Conservation (phyloP, 1,140 invertebrate genomes). For the Octopus sinensis region DNA sequence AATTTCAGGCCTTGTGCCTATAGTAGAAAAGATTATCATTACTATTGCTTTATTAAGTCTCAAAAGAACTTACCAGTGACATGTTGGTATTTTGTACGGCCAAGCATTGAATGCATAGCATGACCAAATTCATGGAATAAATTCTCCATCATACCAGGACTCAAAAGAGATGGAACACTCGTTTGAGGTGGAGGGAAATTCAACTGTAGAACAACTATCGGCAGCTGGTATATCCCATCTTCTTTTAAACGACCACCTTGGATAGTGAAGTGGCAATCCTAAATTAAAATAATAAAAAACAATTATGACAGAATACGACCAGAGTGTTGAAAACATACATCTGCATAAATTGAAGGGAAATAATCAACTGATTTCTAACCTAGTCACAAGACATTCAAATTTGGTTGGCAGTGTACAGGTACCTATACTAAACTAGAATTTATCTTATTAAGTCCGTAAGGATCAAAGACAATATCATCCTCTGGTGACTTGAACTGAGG, state of each 20-base stretch:
- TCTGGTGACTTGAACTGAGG: too few relatives aligned
- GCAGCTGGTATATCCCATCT: constrained; percentile 83
- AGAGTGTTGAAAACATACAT: neutral
- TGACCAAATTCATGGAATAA: constrained; percentile 99
- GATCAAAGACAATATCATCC: too few relatives aligned
- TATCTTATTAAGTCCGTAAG: too few relatives aligned
- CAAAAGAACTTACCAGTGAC: constrained; percentile 70
- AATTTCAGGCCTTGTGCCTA: too few relatives aligned
- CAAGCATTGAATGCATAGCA: constrained; percentile 98
- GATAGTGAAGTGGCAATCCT: constrained; percentile 97
- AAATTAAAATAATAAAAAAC: neutral
- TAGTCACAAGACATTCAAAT: too few relatives aligned
- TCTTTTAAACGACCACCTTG: constrained; percentile 79
- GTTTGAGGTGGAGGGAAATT: constrained; percentile 71
- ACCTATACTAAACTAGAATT: too few relatives aligned
- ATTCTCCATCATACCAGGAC: constrained; percentile 81
- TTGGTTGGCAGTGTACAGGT: too few relatives aligned
- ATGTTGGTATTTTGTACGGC: constrained; percentile 86
- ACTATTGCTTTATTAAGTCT: too few relatives aligned
- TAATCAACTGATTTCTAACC: too few relatives aligned
- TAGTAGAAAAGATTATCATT: too few relatives aligned
- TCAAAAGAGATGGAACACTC: constrained; percentile 71
- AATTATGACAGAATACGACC: neutral
- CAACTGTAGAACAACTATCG: constrained; percentile 91
- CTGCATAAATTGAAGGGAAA: neutral